Percentiles rank a stretch among this genome's conserved stretches.
phyloP scores from a whole-genome alignment of 2,113 vertebrate species.

The Pseudonaja textilis region DNA sequence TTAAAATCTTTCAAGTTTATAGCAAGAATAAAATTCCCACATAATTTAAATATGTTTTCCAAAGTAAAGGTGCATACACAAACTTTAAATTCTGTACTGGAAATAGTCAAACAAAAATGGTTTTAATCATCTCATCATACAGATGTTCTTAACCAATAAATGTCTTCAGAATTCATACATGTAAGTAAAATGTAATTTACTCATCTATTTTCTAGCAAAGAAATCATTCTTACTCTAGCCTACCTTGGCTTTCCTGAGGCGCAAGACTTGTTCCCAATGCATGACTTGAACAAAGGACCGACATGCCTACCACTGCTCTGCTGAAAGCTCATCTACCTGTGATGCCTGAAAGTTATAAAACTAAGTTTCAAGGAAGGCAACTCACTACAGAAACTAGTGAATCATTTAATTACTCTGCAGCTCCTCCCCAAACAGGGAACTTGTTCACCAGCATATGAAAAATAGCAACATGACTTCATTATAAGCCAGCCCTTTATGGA shows the following conservation, averaged over 20 bases:
- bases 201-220: not conserved
- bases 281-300: constrained; percentile 51
- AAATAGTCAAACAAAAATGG: not conserved
- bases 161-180: not conserved
- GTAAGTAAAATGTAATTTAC: not conserved
- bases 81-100: not conserved
- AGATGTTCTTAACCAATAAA: not conserved
- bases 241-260: constrained; percentile 71
- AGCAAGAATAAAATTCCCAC: not conserved
- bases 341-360: constrained; percentile 19
- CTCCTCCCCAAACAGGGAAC: constrained; percentile 33
- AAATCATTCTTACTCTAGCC: constrained; percentile 36
- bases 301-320: not conserved
- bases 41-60: not conserved
- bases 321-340: constrained; percentile 15
- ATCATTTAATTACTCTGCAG: constrained; percentile 44
- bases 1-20: not conserved
- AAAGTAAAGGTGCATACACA: not conserved
- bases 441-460: constrained; percentile 24
- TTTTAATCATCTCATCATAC: not conserved
- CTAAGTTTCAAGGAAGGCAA: constrained; percentile 25
- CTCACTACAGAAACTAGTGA: constrained; percentile 54
- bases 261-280: constrained; percentile 75
- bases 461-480: constrained; percentile 26
- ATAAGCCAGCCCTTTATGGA: not conserved